phyloP scores from a whole-genome alignment of 2,888 invertebrate genomes.

The Pyrrhopygopsis socrates region DNA sequence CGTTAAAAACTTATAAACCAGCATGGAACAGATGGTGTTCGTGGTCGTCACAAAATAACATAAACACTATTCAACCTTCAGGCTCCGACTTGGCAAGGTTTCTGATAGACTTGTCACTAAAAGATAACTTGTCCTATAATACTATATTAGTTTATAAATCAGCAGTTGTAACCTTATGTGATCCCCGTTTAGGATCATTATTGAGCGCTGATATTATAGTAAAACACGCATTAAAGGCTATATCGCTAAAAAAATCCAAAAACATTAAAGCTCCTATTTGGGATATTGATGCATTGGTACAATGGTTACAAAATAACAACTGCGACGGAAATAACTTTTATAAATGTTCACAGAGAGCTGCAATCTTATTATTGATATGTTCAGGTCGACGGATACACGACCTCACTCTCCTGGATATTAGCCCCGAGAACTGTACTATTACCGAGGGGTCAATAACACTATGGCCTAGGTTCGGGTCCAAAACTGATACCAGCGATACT shows the following conservation, averaged over 20 bases:
- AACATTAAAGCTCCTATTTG: neutral
- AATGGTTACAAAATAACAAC: neutral
- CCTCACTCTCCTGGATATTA: slow-evolving; percentile 30
- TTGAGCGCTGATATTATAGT: neutral
- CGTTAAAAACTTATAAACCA: neutral
- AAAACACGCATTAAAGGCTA: neutral
- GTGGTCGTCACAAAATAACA: neutral
- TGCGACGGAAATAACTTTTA: slow-evolving; percentile 22
- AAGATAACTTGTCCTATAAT: neutral
- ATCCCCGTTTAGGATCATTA: neutral
- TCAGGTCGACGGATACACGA: slow-evolving; percentile 53
- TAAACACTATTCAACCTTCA: neutral
- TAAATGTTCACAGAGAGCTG: slow-evolving; percentile 26
- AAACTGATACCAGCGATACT: neutral
- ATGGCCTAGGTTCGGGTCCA: slow-evolving; percentile 1
- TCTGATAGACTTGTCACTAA: neutral
- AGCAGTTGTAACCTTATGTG: slow-evolving; percentile 24
- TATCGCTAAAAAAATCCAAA: neutral
- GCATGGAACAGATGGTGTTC: neutral
- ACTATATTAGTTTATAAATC: slow-evolving; percentile 40
- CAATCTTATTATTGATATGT: slow-evolving; percentile 34
- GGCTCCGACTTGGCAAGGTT: neutral
- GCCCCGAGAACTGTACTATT: neutral
- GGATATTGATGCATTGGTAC: neutral
- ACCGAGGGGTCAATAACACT: slow-evolving; percentile 2